Conservation (phyloP, 2,797 vertebrate species). For the Morelia viridis region DNA sequence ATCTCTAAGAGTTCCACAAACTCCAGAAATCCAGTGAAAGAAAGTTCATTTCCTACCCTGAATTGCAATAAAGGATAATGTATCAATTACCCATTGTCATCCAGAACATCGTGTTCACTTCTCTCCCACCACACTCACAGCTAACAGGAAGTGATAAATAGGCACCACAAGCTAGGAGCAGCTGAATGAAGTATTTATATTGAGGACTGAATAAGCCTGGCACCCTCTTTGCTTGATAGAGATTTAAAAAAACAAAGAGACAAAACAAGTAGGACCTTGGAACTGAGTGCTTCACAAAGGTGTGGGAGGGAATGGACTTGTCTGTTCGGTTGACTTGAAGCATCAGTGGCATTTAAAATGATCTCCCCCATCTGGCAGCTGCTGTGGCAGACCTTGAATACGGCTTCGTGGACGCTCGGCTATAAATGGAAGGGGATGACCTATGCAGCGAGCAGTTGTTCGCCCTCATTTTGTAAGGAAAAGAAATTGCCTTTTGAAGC, state of each 20-base stretch:
- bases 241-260: background rate
- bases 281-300: background rate
- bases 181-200: rapidly evolving
- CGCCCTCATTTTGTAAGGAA: constrained; percentile 61
- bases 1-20: constrained; percentile 3
- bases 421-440: constrained; percentile 72
- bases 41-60: constrained; percentile 26
- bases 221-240: rapidly evolving
- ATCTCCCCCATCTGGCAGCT: constrained; percentile 57
- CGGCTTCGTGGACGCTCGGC: constrained; percentile 63
- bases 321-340: constrained; percentile 32
- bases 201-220: background rate
- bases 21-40: background rate
- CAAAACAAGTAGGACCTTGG: background rate
- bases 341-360: constrained; percentile 43
- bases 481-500: constrained; percentile 66
- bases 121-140: background rate
- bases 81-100: background rate
- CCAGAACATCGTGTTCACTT: background rate
- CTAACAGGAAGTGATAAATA: constrained; percentile 1
- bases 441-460: constrained; percentile 68
- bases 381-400: constrained; percentile 44
- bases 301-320: constrained; percentile 13
- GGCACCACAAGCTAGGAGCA: rapidly evolving
- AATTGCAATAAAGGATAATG: rapidly evolving